phyloP scores from a whole-genome alignment of 1,140 invertebrate genomes.

The Mya arenaria region DNA sequence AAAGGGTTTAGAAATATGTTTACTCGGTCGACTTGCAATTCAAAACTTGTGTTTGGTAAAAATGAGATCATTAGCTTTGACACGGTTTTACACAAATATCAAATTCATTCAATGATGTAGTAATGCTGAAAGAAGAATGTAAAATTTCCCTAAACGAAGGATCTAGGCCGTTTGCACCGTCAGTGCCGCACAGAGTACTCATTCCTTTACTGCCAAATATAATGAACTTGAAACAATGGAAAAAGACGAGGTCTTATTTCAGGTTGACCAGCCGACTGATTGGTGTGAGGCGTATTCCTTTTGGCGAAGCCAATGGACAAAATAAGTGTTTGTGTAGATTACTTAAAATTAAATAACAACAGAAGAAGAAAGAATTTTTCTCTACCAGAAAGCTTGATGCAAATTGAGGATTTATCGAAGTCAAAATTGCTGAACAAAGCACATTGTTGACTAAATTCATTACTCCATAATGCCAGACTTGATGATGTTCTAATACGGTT shows the following conservation, averaged over 20 bases:
- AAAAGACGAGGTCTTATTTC: conserved; percentile 29
- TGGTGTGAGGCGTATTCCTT: conserved; percentile 19
- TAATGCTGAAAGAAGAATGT: not conserved
- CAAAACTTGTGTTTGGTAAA: not conserved
- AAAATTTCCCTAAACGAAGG: not conserved
- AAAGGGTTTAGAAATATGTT: not conserved
- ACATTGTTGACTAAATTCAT: conserved; percentile 44
- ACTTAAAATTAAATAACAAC: conserved; percentile 21
- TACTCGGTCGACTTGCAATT: not conserved
- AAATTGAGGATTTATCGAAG: conserved; percentile 77
- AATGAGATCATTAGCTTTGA: too few relatives aligned
- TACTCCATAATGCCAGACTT: conserved; percentile 61
- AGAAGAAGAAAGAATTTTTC: conserved; percentile 25
- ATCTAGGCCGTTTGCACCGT: conserved; percentile 7
- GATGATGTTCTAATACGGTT: conserved; percentile 61
- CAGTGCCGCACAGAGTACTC: conserved; percentile 1
- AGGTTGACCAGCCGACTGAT: conserved; percentile 46
- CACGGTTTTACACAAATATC: not conserved
- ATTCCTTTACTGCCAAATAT: conserved; percentile 42
- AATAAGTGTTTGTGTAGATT: conserved; percentile 24
- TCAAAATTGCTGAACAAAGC: conserved; percentile 17
- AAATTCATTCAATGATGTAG: not conserved
- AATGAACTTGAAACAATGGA: too few relatives aligned
- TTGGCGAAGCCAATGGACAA: conserved; percentile 15
- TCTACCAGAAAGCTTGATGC: conserved; percentile 78